Base-by-base conservation (phyloP, 2,113 vertebrate species). In the Paratilapia polleni region DNA sequence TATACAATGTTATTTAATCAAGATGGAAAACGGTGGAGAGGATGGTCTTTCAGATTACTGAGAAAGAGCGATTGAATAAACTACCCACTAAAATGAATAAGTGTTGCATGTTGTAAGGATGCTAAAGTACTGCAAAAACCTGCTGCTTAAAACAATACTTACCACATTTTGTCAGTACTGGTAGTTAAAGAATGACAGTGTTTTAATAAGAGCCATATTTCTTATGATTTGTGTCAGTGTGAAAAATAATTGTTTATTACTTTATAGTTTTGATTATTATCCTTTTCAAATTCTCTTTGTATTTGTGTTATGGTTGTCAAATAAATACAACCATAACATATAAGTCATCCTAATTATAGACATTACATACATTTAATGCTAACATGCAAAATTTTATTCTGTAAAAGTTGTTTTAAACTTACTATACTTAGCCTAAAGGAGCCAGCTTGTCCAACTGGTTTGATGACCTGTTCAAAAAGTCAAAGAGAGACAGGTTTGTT, bases 1-100 rank as follows among this genome's bases (percentile, higher is more conserved):
- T 89, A 60, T 86, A 47, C 68, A 77, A 36, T 63, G 31, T 82
- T 81, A 77, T 88, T 80, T 80, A 54, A 85, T 87, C 38, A 76
- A 73, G 43, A 83, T 84, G 78, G 68, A 58, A 56, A 62, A 77
- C 36, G 47, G 38, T 15, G 28, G 38, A 11, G 52, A 74, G 49
- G 28, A 56, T 24, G 58, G 26, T 17, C 34, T 66, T 80, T 41
- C 60, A 77, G 38, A 77, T 83, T 58, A 61, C 2, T 17, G 36
- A 56, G 73, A 52, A 78, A 22, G 43, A 63, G 41, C 36, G 41
- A 31, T 3, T 84, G 62, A 85, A 54, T 82, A 77, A 78, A 63
- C 75, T 61, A 5, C 9, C 26, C 1, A 58, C 34, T 38, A 38
- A 1, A 5, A 68, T 68, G 19, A 52, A 70, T 70, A 49, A 0